Base-by-base conservation (phyloP, 2,113 vertebrate genomes). In the Ophiodon elongatus region DNA sequence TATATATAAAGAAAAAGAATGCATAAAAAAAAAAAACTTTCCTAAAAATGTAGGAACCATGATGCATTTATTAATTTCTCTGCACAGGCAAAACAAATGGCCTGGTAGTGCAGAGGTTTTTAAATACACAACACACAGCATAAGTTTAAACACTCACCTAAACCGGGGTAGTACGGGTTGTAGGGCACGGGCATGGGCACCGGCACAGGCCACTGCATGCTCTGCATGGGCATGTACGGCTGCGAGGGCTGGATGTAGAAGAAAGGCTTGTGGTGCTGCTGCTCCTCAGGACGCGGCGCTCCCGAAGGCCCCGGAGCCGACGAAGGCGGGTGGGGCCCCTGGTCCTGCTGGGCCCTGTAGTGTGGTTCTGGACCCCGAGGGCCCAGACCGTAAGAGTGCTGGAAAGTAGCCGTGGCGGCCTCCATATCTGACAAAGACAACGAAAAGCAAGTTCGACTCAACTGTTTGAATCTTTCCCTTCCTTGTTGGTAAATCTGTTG, bases 231-330 rank as follows among this genome's bases (percentile, higher is more conserved):
- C 31, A 94, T 1, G 68, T 90, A 95, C 0, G 91, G 91, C 90
- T 95, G 96, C 11, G 91, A 70, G 0, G 94, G 92, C 76, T 94
- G 95, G 0, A 95, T 37, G 35, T 94, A 96, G 89, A 95, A 96
- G 77, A 94, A 95, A 1, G 95, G 95, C 47, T 93, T 93, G 77
- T 86, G 91, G 59, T 92, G 86, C 15, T 87, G 94, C 9, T 93
- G 94, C 9, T 93, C 89, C 37, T 95, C 92, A 15, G 82, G 73
- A 7, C 82, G 87, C 5, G 91, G 52, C 6, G 73, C 72, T 33
- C 87, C 88, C 1, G 88, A 70, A 47, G 91, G 50, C 2, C 83
- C 86, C 1, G 78, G 52, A 19, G 29, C 6, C 0, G 25, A 15
- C 11, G 31, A n/a, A n/a, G n/a, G 6, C 17, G 67, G 67, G 4